Evolutionary conservation across 2,113 vertebrate species (phyloP), one percentile per base, ranked within the genome.

Genomic region (Formicarius rufipectus): DNA sequence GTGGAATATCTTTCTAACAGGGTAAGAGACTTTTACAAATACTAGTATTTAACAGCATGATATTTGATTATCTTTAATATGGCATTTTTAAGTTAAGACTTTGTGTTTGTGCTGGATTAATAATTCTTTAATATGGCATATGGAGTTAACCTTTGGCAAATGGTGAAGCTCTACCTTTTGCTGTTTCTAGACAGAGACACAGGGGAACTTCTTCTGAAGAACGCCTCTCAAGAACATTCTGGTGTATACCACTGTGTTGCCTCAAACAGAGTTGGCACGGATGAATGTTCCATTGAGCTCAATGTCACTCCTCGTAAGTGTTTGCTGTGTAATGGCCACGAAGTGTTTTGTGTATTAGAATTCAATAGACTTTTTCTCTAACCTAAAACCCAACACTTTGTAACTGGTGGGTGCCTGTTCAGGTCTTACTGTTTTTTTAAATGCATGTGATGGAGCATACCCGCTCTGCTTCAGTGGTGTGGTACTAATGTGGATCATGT

Each of bases 221-320:
- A 99, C 16, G 99, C 98, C 15, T 99, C 98, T 63, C 95, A 96
- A 30, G 97, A 97, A 15, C 96, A 98, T 63, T 99, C 99, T 28
- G 99, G 99, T 30, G 97, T 80, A 2, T 99, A 99, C 96, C 98
- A 21, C 87, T 99, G 99, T 84, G 95, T 97, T 7, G 98, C 97
- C 72, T 91, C 63, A 44, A 99, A 99, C 95, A 96, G 98, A 60
- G 98, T 99, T 39, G 99, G 99, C 88, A 90, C 84, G 1, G 99
- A 99, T 50, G 98, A 99, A 62, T 99, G 99, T 96, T 62, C 92
- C 14, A 59, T 99, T 24, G 59, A 94, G 68, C 98, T 99, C 76
- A 98, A 97, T 4, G 96, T 99, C 53, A 98, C 98, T 44, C 98
- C 98, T 75, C 98, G 99, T 99, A 96, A 99, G 99, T 99, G 79